Percentiles rank a stretch among this genome's conserved stretches.
These are phyloP conservation scores for Thalassophryne amazonica DNA, from an alignment of 2,797 vertebrate species.

Conservation along the genomic window DNA sequence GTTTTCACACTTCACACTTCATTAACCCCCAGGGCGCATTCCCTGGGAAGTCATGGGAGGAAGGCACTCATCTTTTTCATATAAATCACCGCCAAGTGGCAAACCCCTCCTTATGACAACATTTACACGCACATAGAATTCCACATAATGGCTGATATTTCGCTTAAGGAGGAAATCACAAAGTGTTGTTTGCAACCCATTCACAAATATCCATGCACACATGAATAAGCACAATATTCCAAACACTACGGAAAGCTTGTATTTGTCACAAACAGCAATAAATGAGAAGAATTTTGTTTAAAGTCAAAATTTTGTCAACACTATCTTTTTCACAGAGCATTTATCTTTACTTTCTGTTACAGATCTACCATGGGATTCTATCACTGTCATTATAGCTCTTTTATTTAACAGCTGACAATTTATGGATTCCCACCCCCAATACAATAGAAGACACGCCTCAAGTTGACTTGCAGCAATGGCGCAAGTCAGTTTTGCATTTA, in stretches of 20 bases:
- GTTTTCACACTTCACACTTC: conserved; percentile 98
- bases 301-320: no score
- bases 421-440: no score
- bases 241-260: conserved; percentile 10
- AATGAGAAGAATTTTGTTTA: no score
- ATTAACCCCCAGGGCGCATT: conserved; percentile 90
- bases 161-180: conserved; percentile 32
- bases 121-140: conserved; percentile 62
- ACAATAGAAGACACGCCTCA: no score
- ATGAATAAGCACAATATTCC: conserved; percentile 33
- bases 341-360: no score
- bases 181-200: conserved; percentile 42
- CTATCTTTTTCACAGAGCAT: no score
- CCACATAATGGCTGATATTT: conserved; percentile 58
- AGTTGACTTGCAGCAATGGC: no score
- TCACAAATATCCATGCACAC: conserved; percentile 36
- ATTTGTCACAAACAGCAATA: conserved; percentile 29
- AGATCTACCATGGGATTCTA: no score
- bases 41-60: conserved; percentile 83
- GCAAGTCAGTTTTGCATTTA: no score
- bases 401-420: no score
- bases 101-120: conserved; percentile 64
- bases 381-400: no score
- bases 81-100: conserved; percentile 73
- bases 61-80: conserved; percentile 75